These are phyloP conservation scores for Larimichthys polyactis DNA, from an alignment of 2,113 vertebrate species.

Conservation along the genomic window DNA sequence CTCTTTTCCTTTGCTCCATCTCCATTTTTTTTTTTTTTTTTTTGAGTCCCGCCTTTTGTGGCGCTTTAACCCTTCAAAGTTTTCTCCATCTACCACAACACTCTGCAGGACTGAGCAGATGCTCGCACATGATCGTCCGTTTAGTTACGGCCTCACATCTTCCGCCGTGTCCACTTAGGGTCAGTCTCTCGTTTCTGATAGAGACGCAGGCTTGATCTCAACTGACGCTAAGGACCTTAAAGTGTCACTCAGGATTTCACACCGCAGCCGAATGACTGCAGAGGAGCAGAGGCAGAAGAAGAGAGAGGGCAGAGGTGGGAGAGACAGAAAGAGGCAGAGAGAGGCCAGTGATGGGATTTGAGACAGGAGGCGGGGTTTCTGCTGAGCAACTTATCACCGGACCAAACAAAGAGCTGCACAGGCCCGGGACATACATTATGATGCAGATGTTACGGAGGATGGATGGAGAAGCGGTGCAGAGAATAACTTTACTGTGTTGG, in stretches of 20 bases:
- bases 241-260: conserved; percentile 81
- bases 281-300: conserved; percentile 21
- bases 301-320: conserved; percentile 48
- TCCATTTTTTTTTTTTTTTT: not conserved
- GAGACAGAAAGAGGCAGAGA: conserved; percentile 31
- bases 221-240: conserved; percentile 78
- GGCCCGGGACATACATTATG: conserved; percentile 11
- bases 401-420: conserved; percentile 43
- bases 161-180: conserved; percentile 14
- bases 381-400: conserved; percentile 15
- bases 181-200: conserved; percentile 54
- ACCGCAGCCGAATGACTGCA: conserved; percentile 30
- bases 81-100: not conserved
- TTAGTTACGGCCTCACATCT: conserved; percentile 35
- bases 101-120: not conserved
- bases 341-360: conserved; percentile 42
- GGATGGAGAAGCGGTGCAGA: conserved; percentile 1
- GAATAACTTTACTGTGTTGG: not conserved
- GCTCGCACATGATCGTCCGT: not conserved
- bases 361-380: conserved; percentile 33
- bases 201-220: conserved; percentile 71
- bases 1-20: conserved; percentile 49
- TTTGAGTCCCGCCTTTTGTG: conserved; percentile 50
- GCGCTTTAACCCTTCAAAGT: not conserved
- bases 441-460: conserved; percentile 31